Percentiles rank a stretch among this genome's conserved stretches.
These are phyloP conservation scores for Crypturellus undulatus DNA, from an alignment of 2,113 vertebrate genomes.

Conservation along the genomic window DNA sequence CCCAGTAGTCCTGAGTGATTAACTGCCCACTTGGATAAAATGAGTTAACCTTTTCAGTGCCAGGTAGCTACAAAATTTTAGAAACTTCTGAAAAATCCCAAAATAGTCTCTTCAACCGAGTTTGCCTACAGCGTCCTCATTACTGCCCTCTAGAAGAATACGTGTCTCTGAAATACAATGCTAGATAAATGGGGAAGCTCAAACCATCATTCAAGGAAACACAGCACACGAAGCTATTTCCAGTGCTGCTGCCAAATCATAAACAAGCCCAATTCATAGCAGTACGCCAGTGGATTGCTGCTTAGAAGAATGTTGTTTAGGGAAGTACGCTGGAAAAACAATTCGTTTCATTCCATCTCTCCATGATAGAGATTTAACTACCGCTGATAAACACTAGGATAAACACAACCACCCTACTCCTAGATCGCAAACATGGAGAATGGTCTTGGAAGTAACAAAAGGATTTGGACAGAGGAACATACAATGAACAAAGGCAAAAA, in stretches of 20 bases:
- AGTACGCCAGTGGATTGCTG: not conserved
- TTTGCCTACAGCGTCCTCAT: not conserved
- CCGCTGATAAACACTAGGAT: accelerated
- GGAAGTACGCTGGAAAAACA: not conserved
- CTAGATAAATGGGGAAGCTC: not conserved
- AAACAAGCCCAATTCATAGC: not conserved
- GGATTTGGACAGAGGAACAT: not conserved
- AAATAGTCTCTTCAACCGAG: not conserved
- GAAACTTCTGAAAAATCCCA: not conserved
- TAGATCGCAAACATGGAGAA: not conserved
- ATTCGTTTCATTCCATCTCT: not conserved
- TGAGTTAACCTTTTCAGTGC: not conserved
- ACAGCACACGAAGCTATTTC: not conserved
- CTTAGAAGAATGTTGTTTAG: not conserved
- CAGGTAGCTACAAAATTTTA: not conserved
- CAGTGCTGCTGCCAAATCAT: not conserved
- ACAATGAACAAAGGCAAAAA: not conserved
- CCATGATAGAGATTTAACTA: not conserved
- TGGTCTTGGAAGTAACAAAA: not conserved
- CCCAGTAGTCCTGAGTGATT: not conserved
- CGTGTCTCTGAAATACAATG: not conserved
- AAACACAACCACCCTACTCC: not conserved
- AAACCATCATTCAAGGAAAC: not conserved
- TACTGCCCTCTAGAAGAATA: not conserved
- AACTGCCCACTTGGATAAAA: not conserved